A percentile compares a stretch with the other conserved stretches of the same genome.
Conservation (phyloP, 2,113 vertebrate species). For the Girardinichthys multiradiatus region DNA sequence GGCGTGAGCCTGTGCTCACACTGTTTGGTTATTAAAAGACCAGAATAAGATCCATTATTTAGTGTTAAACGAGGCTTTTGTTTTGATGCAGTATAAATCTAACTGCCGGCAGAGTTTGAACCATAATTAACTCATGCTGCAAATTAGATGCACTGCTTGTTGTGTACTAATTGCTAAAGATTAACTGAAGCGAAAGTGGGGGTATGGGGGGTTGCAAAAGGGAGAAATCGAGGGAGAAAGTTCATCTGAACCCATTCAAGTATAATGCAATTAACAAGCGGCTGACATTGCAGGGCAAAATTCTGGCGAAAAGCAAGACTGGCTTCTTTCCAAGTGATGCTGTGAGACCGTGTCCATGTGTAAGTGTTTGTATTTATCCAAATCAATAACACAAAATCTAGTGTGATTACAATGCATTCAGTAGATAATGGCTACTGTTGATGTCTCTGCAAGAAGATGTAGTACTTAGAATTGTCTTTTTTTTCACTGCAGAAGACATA, state of each 20-base stretch:
- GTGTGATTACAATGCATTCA: slow-evolving; percentile 59
- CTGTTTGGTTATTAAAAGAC: slow-evolving; percentile 65
- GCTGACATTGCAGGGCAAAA: slow-evolving; percentile 86
- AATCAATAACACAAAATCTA: slow-evolving; percentile 56
- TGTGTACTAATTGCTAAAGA: slow-evolving; percentile 79
- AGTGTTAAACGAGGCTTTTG: slow-evolving; percentile 72
- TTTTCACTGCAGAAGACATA: slow-evolving; percentile 41
- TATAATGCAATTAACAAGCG: slow-evolving; percentile 69
- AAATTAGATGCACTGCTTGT: slow-evolving; percentile 77
- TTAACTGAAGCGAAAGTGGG: slow-evolving; percentile 68
- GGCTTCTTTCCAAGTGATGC: slow-evolving; percentile 95
- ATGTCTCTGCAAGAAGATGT: slow-evolving; percentile 47
- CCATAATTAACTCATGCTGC: slow-evolving; percentile 78
- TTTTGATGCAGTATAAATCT: slow-evolving; percentile 75
- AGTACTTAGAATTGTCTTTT: slow-evolving; percentile 47
- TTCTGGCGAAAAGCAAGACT: slow-evolving; percentile 87
- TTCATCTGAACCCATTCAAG: slow-evolving; percentile 63
- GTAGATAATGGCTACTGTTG: slow-evolving; percentile 60
- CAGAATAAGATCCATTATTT: slow-evolving; percentile 72
- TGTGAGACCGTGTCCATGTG: slow-evolving; percentile 93
- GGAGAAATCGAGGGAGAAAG: slow-evolving; percentile 3
- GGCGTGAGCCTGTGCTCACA: slow-evolving; percentile 27
- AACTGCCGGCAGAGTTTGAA: slow-evolving; percentile 74
- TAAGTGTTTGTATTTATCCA: slow-evolving; percentile 81
- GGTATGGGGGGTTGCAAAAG: not conserved